Evolutionary conservation across 35 echinoderm and acorn worm species (phyloP).

Genomic region (Nesometra sesokonis): DNA sequence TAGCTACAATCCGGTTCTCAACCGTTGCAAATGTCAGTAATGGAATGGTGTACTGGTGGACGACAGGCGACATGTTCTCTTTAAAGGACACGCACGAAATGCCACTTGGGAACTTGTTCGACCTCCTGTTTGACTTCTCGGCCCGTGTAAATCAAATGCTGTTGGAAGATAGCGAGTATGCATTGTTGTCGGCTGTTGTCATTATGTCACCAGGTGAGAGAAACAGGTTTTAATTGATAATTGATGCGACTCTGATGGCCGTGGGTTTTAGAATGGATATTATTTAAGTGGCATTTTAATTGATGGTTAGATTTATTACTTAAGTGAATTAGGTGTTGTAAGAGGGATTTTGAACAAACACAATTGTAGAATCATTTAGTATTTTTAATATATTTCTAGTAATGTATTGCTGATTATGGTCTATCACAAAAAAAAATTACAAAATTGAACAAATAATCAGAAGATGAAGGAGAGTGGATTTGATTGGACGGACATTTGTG

Average conservation of each 20-base stretch:
- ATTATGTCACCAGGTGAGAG: conserved; percentile 95
- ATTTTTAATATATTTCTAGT: too few relatives aligned
- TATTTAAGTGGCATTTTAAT: not conserved
- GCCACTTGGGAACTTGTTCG: conserved; percentile 91
- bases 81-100: conserved; percentile 72
- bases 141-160: conserved; percentile 75
- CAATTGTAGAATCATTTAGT: too few relatives aligned
- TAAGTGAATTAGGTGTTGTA: too few relatives aligned
- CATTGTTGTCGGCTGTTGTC: conserved; percentile 73
- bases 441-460: too few relatives aligned
- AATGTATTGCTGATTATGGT: too few relatives aligned
- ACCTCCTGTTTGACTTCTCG: conserved; percentile 88
- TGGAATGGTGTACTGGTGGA: conserved; percentile 94
- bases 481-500: too few relatives aligned
- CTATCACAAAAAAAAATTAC: too few relatives aligned
- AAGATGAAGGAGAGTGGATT: too few relatives aligned
- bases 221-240: not conserved
- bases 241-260: not conserved
- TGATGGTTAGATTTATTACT: too few relatives aligned
- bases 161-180: conserved; percentile 88
- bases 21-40: conserved; percentile 64
- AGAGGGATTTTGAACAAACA: too few relatives aligned
- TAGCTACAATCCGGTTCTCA: conserved; percentile 76
- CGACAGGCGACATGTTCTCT: conserved; percentile 88
- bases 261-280: not conserved